Percentiles rank a stretch among this genome's conserved stretches.
Conservation (phyloP, 2,113 vertebrate genomes). For the Pandion haliaetus region DNA sequence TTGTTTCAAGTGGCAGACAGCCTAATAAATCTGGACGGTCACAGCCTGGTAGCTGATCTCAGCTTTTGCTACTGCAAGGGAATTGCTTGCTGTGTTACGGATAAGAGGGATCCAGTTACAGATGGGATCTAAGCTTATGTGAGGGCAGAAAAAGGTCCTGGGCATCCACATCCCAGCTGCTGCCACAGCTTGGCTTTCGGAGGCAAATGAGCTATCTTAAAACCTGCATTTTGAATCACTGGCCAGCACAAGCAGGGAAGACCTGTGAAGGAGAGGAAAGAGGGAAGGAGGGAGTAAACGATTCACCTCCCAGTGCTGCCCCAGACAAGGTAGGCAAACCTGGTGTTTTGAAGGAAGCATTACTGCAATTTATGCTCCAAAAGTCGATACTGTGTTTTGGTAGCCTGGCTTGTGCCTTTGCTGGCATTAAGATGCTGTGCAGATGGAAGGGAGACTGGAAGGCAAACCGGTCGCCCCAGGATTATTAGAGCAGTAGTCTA, state of each 20-base stretch:
- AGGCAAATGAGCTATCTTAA: neutral
- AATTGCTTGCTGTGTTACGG: neutral
- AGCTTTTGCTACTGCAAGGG: neutral
- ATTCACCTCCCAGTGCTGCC: neutral
- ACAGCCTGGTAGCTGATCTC: neutral
- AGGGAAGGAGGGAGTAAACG: neutral
- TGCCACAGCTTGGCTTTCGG: neutral
- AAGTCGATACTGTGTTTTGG: neutral
- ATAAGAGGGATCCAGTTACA: conserved; percentile 35
- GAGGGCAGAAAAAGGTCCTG: neutral
- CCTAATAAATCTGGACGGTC: conserved; percentile 24
- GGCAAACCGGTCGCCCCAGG: neutral
- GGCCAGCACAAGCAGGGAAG: neutral
- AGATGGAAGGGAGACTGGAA: neutral
- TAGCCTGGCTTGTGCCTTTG: neutral
- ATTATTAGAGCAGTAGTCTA: neutral
- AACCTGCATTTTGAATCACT: neutral
- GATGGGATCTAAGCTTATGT: neutral
- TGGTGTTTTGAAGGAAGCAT: neutral
- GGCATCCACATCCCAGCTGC: neutral
- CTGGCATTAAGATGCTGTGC: neutral
- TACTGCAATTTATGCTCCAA: neutral
- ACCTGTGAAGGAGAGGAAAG: neutral
- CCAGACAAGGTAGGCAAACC: neutral
- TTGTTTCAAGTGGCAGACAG: neutral